Conservation (phyloP, 2,113 vertebrate genomes). For the Corythoichthys intestinalis region DNA sequence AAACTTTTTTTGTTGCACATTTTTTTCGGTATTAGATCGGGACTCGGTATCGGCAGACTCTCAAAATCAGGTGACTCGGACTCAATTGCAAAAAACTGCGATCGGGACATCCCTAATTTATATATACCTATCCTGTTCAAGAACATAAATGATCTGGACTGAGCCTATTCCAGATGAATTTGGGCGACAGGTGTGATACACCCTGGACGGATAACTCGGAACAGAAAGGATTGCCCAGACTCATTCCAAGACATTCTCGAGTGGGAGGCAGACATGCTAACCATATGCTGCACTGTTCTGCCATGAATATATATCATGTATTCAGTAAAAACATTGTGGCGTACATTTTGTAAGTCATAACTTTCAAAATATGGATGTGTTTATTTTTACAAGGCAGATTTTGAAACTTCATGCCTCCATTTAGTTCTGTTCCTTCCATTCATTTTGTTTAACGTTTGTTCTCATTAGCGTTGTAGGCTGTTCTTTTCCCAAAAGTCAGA, state of each 20-base stretch:
- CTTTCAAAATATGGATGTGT: background rate
- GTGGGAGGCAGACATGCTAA: background rate
- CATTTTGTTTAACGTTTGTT: background rate
- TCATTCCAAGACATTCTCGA: background rate
- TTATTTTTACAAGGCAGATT: background rate
- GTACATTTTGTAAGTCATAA: background rate
- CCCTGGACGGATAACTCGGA: background rate
- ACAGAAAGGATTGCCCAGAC: background rate
- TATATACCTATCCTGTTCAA: too few species aligned
- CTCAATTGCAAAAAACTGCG: too few species aligned
- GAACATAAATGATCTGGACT: too few species aligned
- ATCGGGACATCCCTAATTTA: too few species aligned
- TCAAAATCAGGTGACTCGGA: too few species aligned
- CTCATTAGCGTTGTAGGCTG: conserved; percentile 1
- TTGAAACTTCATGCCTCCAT: background rate
- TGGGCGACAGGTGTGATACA: too few species aligned
- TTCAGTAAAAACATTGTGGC: background rate
- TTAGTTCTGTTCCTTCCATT: background rate
- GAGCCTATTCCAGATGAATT: too few species aligned
- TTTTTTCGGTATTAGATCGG: too few species aligned
- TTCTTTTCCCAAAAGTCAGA: conserved; percentile 6
- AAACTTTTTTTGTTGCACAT: too few species aligned
- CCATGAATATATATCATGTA: background rate
- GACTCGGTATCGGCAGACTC: too few species aligned
- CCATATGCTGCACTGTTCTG: background rate